Conservation (phyloP, 2,888 invertebrate genomes). For the Selenia dentaria region DNA sequence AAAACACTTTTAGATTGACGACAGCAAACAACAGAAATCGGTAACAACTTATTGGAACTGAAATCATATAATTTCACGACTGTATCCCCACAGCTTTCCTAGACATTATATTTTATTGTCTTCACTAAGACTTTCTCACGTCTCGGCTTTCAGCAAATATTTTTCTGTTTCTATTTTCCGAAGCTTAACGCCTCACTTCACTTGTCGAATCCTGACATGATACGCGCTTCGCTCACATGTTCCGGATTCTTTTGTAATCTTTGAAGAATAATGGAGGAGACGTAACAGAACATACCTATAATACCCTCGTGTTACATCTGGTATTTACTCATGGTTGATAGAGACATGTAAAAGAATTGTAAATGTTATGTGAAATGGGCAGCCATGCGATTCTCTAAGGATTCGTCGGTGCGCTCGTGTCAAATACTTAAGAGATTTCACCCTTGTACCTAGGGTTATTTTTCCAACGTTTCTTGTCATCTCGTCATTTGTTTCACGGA, state of each 20-base stretch:
- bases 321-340: too few species aligned
- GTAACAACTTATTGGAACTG: conserved; percentile 8
- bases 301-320: too few species aligned
- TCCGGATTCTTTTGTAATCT: conserved; percentile 19
- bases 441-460: too few species aligned
- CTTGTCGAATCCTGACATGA: conserved; percentile 19
- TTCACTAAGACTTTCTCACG: conserved; percentile 22
- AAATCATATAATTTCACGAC: conserved; percentile 15
- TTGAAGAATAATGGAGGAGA: conserved; percentile 4
- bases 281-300: too few species aligned
- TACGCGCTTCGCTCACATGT: conserved; percentile 1
- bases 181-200: conserved; percentile 22
- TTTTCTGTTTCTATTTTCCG: conserved; percentile 22
- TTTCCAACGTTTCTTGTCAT: too few species aligned
- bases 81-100: neutral
- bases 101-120: conserved; percentile 17
- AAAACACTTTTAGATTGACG: too few species aligned
- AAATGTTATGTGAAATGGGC: too few species aligned
- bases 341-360: too few species aligned
- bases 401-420: too few species aligned
- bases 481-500: too few species aligned
- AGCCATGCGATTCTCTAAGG: too few species aligned
- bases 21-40: conserved; percentile 3
- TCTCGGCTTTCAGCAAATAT: conserved; percentile 10
- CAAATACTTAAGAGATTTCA: too few species aligned